Percentiles rank a stretch among this genome's conserved stretches.
phyloP scores from a whole-genome alignment of 2,113 vertebrate genomes.

The Elanoides forficatus region DNA sequence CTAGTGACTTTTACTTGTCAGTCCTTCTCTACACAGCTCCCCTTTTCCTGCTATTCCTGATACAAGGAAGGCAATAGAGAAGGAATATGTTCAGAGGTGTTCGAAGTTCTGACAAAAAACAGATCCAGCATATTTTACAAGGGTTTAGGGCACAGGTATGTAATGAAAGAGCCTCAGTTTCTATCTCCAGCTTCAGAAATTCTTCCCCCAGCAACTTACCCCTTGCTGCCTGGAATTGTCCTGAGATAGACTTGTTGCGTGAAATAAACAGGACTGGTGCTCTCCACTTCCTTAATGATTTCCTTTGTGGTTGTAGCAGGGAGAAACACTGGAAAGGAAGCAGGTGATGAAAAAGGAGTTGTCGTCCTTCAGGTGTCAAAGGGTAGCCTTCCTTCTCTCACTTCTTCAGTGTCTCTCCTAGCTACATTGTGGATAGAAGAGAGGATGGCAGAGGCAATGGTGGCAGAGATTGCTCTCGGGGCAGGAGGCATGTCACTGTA shows the following conservation, averaged over 20 bases:
- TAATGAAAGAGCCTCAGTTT: not conserved
- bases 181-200: not conserved
- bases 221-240: not conserved
- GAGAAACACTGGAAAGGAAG: not conserved
- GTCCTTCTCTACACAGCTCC: not conserved
- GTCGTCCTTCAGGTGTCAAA: not conserved
- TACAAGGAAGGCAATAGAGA: not conserved
- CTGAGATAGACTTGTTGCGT: not conserved
- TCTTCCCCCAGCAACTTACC: not conserved
- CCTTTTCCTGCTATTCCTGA: not conserved
- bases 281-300: not conserved
- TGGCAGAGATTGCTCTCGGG: rapidly evolving
- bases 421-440: not conserved
- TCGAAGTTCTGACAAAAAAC: not conserved
- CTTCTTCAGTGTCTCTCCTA: not conserved
- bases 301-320: not conserved
- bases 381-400: not conserved
- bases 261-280: not conserved
- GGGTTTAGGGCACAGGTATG: not conserved
- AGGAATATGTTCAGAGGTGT: not conserved
- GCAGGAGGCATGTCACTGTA: too few relatives aligned
- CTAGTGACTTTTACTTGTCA: not conserved
- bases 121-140: not conserved
- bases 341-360: not conserved
- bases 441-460: not conserved